Evolutionary conservation across 1,140 invertebrate species (phyloP), one percentile per base, ranked within the genome.

Genomic region (Pentalonia nigronervosa): DNA sequence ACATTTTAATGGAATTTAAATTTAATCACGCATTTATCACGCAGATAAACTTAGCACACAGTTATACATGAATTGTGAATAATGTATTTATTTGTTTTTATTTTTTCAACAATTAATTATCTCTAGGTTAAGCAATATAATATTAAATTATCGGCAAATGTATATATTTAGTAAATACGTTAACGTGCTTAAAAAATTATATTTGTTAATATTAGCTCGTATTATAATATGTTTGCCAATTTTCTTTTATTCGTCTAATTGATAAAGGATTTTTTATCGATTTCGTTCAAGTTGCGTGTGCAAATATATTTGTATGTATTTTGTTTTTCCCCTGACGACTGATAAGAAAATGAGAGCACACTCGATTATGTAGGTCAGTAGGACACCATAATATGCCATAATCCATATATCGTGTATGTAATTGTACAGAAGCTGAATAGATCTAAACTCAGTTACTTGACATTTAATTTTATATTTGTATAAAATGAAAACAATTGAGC

Each of bases 291-390:
- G 53, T 90, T 90, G 56, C 76, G 67, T 92, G 90, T 92, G 48
- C 47, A 83, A 76, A 92, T 92, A 83, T 81, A 83, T 45, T 45
- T 50, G 41, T 81, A 41, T 90, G 36, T 91, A 50, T 83, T 90
- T 83, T 83, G 60, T 92, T 84, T 93, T 86, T 53, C 34, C 67
- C 48, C 25, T 56, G 25, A 86, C 81, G 30, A 86, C 81, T 86
- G 91, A 93, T 93, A 93, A 93, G 91, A 93, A 93, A 93, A 86
- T 34, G 36, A 93, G 91, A 93, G 91, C 91, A 93, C n/a, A 84
- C 91, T 93, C 36, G 91, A 53, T 36, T 89, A 94, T 94, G 87
- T 94, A 93, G 94, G 94, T 94, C 94, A 94, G 94, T 94, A 92
- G 93, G 94, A 93, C 94, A 50, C 83, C 84, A 48, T 34, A 67